These are phyloP conservation scores for Colius striatus DNA, from an alignment of 2,113 vertebrate species.

Conservation along the genomic window DNA sequence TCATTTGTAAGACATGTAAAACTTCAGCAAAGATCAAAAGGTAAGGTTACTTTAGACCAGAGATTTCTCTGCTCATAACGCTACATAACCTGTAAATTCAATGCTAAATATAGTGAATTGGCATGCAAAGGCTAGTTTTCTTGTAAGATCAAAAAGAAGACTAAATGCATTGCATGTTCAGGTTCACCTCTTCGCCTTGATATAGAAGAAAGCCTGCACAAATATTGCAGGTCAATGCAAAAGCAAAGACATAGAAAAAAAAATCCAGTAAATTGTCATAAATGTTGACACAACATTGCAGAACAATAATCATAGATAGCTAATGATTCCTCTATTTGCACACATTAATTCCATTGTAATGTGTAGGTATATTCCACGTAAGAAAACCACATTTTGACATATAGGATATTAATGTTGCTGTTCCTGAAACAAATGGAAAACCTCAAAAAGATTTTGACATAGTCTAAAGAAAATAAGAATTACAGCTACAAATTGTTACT, in stretches of 20 bases:
- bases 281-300: background rate
- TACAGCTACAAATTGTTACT: background rate
- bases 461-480: background rate
- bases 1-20: slow-evolving; percentile 17
- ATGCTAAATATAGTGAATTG: background rate
- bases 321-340: background rate
- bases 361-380: background rate
- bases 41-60: background rate
- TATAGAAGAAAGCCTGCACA: background rate
- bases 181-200: background rate
- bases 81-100: background rate
- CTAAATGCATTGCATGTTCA: background rate
- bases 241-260: background rate
- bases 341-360: background rate
- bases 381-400: background rate
- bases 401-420: background rate
- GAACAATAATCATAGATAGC: background rate
- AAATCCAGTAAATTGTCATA: background rate
- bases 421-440: slow-evolving; percentile 4
- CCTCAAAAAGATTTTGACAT: background rate
- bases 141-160: background rate
- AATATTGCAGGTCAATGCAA: background rate
- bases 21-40: background rate
- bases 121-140: background rate
- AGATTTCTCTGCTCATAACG: background rate